Conservation (phyloP, 1,140 invertebrate species). For the Liolophura sinensis region DNA sequence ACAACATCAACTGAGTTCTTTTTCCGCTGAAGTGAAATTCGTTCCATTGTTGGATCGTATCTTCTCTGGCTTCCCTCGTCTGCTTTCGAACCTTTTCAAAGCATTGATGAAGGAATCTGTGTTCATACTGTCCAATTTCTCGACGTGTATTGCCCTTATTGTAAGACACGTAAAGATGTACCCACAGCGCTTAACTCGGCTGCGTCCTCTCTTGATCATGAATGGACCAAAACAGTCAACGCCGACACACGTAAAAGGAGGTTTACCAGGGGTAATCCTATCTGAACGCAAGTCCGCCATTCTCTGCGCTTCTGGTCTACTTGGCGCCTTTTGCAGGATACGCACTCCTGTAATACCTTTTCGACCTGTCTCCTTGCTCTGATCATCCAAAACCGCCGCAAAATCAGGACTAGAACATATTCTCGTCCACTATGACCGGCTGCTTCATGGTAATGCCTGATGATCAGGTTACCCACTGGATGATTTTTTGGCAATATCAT, state of each 20-base stretch:
- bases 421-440: not conserved
- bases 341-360: not conserved
- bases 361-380: not conserved
- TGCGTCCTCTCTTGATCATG: conserved; percentile 1
- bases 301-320: not conserved
- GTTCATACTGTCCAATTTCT: conserved; percentile 1
- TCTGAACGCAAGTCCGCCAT: conserved; percentile 2
- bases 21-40: conserved; percentile 5
- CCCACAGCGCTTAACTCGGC: conserved; percentile 5
- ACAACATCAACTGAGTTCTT: not conserved
- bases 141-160: conserved; percentile 10
- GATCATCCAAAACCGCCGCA: not conserved
- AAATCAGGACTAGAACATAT: not conserved
- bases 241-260: conserved; percentile 6
- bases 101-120: conserved; percentile 11
- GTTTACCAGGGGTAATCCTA: not conserved
- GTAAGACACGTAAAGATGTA: conserved; percentile 9
- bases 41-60: conserved; percentile 9
- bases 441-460: not conserved
- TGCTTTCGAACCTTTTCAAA: not conserved
- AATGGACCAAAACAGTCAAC: conserved; percentile 11
- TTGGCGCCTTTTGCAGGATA: not conserved
- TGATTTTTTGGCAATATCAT: not conserved
- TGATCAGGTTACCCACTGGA: not conserved
- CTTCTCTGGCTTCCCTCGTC: not conserved